A percentile compares a stretch with the other conserved stretches of the same genome.
Conservation (phyloP, 2,113 vertebrate genomes). For the Brachypteracias leptosomus region DNA sequence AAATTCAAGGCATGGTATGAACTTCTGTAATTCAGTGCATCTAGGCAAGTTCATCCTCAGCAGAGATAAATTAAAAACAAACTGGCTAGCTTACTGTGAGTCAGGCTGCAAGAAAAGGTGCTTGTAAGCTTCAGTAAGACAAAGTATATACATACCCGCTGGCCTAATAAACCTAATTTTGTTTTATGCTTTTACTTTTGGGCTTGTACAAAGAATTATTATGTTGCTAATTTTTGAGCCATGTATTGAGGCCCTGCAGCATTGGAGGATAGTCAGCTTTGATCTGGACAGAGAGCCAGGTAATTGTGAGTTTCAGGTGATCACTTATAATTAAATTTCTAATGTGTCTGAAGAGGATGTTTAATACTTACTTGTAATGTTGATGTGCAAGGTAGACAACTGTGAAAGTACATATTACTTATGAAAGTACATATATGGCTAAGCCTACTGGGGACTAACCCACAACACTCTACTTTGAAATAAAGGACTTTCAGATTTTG, state of each 20-base stretch:
- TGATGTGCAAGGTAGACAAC: neutral
- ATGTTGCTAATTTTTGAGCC: neutral
- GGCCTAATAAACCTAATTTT: neutral
- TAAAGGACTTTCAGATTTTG: neutral
- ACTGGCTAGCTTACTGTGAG: neutral
- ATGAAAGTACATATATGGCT: neutral
- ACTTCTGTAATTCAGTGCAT: neutral
- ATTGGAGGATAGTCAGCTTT: neutral
- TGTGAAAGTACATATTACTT: neutral
- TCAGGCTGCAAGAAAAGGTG: neutral
- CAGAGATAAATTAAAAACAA: conserved; percentile 5
- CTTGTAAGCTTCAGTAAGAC: neutral
- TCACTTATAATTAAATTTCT: neutral
- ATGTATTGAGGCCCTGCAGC: neutral
- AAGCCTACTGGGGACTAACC: neutral
- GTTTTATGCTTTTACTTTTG: neutral
- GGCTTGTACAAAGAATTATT: neutral
- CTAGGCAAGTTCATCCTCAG: neutral
- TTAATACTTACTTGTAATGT: neutral
- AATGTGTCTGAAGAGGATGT: neutral
- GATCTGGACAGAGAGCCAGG: neutral
- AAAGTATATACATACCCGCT: neutral
- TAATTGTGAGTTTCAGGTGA: neutral
- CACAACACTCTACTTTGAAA: neutral
- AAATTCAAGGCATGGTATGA: neutral